Base-by-base conservation (phyloP, 2,888 invertebrate genomes). In the Xanthia togata region DNA sequence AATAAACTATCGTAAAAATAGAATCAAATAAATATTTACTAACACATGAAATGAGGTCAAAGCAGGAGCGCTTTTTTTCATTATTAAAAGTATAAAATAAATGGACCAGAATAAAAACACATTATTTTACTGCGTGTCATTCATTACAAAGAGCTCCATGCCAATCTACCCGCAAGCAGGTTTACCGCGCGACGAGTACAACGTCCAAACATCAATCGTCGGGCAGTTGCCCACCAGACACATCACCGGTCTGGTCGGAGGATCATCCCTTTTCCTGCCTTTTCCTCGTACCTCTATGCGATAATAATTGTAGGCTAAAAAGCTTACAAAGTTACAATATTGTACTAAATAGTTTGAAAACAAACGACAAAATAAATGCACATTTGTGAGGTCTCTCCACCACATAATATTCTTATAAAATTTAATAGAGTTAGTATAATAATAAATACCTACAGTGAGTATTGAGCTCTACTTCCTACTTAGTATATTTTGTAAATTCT, bases 341-440 rank as follows among this genome's bases (percentile, higher is more conserved):
- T 20, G 23, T 53, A 35, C 9, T 44, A 38, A 53, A 38, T n/a
- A 26, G 23, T 69, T 77, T 35, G 14, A 68, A 76, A 76, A 76
- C 35, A 50, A 38, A 59, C 38, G 74, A 63, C 44, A 8, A 23
- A 26, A 73, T 35, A 63, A 44, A 41, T 59, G 20, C 20, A 47
- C 26, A 6, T 62, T 23, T n/a, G 1, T n/a, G n/a, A 62, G 9
- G 14, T 60, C 17, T 53, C 20, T 26, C n/a, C 14, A 14, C 5
- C 20, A 38, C 17, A 47, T 31, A 50, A 31, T 20, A 44, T 31
- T 35, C 17, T 35, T n/a, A 14, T 35, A 59, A 9, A n/a, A n/a
- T n/a, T n/a, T n/a, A n/a, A 55, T 55, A 53, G 12, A 70, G 3
- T 17, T 8, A 55, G 8, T 67, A 31, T 50, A 14, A n/a, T 59